Evolutionary conservation across 2,888 invertebrate genomes (phyloP).

Genomic region (Amiota communis): DNA sequence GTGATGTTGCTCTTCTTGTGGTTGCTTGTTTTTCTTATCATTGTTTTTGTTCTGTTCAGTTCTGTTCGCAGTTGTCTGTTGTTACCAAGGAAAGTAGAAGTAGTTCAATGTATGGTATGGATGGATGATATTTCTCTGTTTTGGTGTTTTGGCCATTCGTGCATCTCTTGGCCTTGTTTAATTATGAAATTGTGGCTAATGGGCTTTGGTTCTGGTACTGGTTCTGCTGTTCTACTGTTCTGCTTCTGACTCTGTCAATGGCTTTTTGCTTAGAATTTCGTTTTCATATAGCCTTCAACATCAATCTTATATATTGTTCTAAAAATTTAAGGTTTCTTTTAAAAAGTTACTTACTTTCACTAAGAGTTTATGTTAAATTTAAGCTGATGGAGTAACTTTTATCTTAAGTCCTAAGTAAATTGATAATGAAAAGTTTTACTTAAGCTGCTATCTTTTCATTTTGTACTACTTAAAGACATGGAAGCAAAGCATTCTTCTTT

Average conservation of each 20-base stretch:
- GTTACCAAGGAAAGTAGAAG: too few species aligned
- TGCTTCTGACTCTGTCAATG: neutral
- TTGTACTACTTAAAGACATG: neutral
- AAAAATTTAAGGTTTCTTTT: too few species aligned
- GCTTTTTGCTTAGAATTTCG: too few species aligned
- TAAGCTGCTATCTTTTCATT: neutral
- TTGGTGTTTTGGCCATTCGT: constrained; percentile 18
- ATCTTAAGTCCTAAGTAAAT: too few species aligned
- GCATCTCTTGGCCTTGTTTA: constrained; percentile 19
- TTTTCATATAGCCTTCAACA: too few species aligned
- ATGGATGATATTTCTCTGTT: neutral
- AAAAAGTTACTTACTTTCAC: too few species aligned
- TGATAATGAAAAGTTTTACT: too few species aligned
- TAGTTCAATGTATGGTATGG: too few species aligned
- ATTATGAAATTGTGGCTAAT: constrained; percentile 22
- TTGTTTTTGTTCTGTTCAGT: neutral
- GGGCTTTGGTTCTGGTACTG: neutral
- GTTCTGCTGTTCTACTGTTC: neutral
- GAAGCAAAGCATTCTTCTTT: neutral
- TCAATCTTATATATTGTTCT: too few species aligned
- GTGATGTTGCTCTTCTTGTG: constrained; percentile 5
- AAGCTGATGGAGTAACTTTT: too few species aligned
- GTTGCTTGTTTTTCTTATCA: neutral
- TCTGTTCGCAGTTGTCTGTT: too few species aligned
- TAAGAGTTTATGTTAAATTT: too few species aligned